These are phyloP conservation scores for Bombus waltoni DNA, from an alignment of 1,140 invertebrate species.

Conservation along the genomic window DNA sequence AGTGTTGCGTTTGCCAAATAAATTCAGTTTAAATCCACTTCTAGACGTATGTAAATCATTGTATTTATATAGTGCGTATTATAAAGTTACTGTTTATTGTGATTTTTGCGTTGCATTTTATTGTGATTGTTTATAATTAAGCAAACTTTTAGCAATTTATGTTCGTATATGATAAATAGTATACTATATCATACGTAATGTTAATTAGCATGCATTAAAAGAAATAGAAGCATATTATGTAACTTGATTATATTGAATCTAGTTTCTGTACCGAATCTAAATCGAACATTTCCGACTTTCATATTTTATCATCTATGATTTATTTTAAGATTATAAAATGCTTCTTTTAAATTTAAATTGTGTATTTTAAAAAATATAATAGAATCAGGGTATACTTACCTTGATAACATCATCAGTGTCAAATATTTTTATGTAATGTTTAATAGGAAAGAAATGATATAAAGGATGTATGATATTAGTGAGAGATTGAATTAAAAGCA, in stretches of 20 bases:
- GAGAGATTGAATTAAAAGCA: background rate
- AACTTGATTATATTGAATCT: slow-evolving; percentile 23
- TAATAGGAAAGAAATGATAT: background rate
- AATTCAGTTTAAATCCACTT: slow-evolving; percentile 37
- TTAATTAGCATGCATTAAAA: background rate
- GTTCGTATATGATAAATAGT: slow-evolving; percentile 12
- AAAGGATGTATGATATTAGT: slow-evolving; percentile 3
- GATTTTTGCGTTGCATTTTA: slow-evolving; percentile 40
- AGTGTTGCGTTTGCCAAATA: slow-evolving; percentile 35
- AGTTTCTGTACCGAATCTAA: background rate
- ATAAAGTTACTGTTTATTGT: slow-evolving; percentile 48
- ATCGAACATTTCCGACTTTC: background rate
- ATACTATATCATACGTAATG: slow-evolving; percentile 10
- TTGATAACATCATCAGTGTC: slow-evolving; percentile 4
- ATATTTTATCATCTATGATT: background rate
- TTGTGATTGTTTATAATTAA: slow-evolving; percentile 54
- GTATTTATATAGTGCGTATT: slow-evolving; percentile 51
- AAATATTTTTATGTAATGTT: slow-evolving; percentile 5
- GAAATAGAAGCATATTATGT: background rate
- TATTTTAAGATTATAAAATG: slow-evolving; percentile 6
- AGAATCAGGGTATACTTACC: background rate
- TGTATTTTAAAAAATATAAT: background rate
- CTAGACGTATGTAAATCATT: slow-evolving; percentile 56
- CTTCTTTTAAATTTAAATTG: slow-evolving; percentile 1
- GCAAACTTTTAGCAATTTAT: slow-evolving; percentile 32